Evolutionary conservation across 2,888 invertebrate species (phyloP).

Genomic region (Tachina lurida): DNA sequence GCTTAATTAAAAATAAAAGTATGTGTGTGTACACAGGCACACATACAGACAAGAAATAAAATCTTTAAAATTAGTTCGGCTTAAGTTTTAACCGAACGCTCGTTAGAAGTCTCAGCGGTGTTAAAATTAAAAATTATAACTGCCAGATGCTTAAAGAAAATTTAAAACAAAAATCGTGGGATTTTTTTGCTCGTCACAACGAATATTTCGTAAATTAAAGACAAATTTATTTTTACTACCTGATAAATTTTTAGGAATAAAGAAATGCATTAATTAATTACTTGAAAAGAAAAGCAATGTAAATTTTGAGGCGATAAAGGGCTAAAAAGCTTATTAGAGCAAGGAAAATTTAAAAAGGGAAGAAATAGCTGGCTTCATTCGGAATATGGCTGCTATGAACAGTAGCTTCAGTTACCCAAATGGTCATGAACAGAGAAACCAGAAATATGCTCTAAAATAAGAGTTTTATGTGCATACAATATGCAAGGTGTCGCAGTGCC

Average conservation of each 20-base stretch:
- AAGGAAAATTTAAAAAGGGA: too few species aligned
- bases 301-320: too few species aligned
- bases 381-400: too few species aligned
- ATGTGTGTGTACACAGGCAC: neutral
- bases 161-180: neutral
- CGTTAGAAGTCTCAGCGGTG: neutral
- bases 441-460: too few species aligned
- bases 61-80: conserved; percentile 57
- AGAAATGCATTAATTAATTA: too few species aligned
- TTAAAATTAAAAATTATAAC: conserved; percentile 12
- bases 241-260: neutral
- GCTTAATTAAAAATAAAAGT: conserved; percentile 13
- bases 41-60: conserved; percentile 15
- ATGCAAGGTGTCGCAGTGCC: too few species aligned
- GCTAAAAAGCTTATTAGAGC: neutral
- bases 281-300: too few species aligned
- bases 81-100: conserved; percentile 18
- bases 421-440: too few species aligned
- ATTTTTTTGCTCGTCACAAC: neutral
- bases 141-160: conserved; percentile 28
- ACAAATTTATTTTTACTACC: neutral
- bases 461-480: too few species aligned
- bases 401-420: too few species aligned
- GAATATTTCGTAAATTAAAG: neutral
- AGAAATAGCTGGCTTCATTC: too few species aligned